Base-by-base conservation (phyloP, 2,113 vertebrate genomes). In the Pituophis catenifer region DNA sequence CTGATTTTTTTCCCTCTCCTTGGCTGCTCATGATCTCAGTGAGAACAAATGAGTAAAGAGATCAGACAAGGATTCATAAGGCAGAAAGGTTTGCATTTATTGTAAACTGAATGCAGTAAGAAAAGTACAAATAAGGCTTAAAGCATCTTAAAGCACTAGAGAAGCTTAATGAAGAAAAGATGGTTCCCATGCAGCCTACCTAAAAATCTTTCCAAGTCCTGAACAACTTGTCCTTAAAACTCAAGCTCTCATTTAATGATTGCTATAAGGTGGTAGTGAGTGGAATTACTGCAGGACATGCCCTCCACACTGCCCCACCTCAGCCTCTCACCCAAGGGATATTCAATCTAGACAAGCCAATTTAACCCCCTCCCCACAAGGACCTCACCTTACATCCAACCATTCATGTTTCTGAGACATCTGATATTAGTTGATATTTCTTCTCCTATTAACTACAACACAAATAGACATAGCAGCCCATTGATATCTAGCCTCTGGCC, bases 21-120 rank as follows among this genome's bases (percentile, higher is more conserved):
- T 81, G 3, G 75, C 75, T 81, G 75, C 75, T 44, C 75, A 44
- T 21, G 75, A 70, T 75, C 81, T 93, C 89, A 19, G 21, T 85
- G 59, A 17, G 86, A 91, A 94, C 65, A 19, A 29, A 92, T 48
- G 58, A 33, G 48, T 89, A 94, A 93, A 55, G 87, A 2, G 85
- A 88, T 52, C n/a, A 94, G 53, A 13, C 90, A 89, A 88, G 26
- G 29, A 92, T n/a, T 23, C 44, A 33, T 62, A 58, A 86, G 86
- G 86, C 24, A 23, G 91, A 62, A 87, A 87, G 81, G 54, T 62
- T 52, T 87, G 26, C 44, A 86, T 52, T 11, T 21, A 88, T 53
- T 65, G 6, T n/a, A 65, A 88, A 38, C 19, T 53, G 58, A 88
- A 70, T 24, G 19, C 85, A 53, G 9, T 62, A 33, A 62, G 33